These are phyloP conservation scores for Saturnia japonica DNA, from an alignment of 2,888 invertebrate species.

Conservation along the genomic window DNA sequence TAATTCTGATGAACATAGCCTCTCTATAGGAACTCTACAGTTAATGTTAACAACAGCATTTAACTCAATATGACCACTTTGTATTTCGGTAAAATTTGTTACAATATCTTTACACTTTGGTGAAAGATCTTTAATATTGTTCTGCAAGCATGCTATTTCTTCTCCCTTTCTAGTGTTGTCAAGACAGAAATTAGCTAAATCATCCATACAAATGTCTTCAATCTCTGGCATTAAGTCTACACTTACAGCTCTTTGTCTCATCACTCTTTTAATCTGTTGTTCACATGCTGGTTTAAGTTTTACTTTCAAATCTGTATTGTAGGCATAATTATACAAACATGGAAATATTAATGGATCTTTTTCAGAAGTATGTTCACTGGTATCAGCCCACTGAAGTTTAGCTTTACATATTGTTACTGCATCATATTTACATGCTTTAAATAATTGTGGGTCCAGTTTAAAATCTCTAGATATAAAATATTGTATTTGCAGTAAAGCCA, in stretches of 20 bases:
- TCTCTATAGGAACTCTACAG: conserved; percentile 90
- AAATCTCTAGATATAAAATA: conserved; percentile 98
- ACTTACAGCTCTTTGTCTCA: conserved; percentile 95
- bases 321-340: conserved; percentile 91
- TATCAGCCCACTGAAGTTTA: conserved; percentile 87
- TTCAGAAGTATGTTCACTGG: conserved; percentile 86
- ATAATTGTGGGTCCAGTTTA: conserved; percentile 94
- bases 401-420: conserved; percentile 92
- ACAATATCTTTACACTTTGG: conserved; percentile 89
- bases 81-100: conserved; percentile 92
- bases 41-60: conserved; percentile 93
- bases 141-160: conserved; percentile 96
- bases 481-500: conserved; percentile 96
- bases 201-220: conserved; percentile 93
- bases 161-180: conserved; percentile 93
- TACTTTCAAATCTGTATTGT: conserved; percentile 74
- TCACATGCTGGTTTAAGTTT: conserved; percentile 83
- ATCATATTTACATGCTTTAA: conserved; percentile 93
- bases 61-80: conserved; percentile 93
- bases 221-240: conserved; percentile 97
- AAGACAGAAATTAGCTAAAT: conserved; percentile 91
- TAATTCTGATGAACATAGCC: conserved; percentile 86
- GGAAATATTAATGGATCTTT: conserved; percentile 93
- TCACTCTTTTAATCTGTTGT: conserved; percentile 93
- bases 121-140: conserved; percentile 86